Base-by-base conservation (phyloP, 1,140 invertebrate species). In the Saccostrea cuccullata region DNA sequence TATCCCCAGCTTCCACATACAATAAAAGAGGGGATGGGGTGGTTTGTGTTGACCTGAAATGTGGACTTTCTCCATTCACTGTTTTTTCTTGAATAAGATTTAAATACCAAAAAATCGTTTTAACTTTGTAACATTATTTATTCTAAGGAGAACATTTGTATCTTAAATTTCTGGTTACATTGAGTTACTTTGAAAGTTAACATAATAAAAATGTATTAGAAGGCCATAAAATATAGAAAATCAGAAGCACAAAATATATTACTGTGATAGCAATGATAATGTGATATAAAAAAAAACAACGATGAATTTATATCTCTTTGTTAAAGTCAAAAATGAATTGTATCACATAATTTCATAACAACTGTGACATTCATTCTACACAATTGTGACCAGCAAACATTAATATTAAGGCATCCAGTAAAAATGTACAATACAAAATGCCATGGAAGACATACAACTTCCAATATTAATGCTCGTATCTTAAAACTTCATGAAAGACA, bases 141-240 rank as follows among this genome's bases (percentile, higher is more conserved):
- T 77, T 77, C 4, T 77, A 30, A 23, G 13, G 23, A 36, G 30
- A 77, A 15, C 23, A 67, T 67, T 67, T 8, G 23, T 8, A 23
- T n/a, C 60, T 67, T 77, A 30, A 77, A 17, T 30, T 77, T 77
- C 70, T 77, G 70, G 26, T 77, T 77, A 77, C 70, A 77, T 11
- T 30, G 26, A 77, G 12, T 36, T 77, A 36, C 2, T 77, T 77
- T 77, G 23, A n/a, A 8, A 20, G 26, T 40, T 5, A 77, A 36
- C 23, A 36, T 13, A 30, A 4, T 36, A 30, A 30, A 30, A 26
- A 77, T 30, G 13, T 15, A 30, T 77, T 26, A 30, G 30, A 77
- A 77, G 70, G 13, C 70, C 70, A 30, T 77, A 26, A 77, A 30
- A 77, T 30, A 77, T 26, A 77, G 30, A 77, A 77, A 77, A 77